phyloP scores from a whole-genome alignment of 2,888 invertebrate species.

The Hemithea aestivaria region DNA sequence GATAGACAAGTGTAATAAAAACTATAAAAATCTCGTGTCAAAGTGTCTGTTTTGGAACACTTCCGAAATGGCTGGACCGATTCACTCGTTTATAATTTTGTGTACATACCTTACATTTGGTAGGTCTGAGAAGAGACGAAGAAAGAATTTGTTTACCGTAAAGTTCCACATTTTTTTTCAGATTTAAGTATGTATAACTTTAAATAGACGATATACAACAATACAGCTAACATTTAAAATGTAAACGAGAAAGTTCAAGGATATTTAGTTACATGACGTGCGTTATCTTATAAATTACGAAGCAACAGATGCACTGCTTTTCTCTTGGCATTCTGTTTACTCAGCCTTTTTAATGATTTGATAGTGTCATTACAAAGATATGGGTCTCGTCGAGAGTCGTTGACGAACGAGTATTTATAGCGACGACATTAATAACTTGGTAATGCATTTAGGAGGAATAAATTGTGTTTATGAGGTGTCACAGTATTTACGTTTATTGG shows the following conservation, averaged over 20 bases:
- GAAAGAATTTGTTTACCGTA: no score
- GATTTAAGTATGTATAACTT: no score
- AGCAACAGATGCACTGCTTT: constrained; percentile 33
- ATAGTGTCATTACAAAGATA: constrained; percentile 38
- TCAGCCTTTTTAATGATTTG: constrained; percentile 41
- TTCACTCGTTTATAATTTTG: no score
- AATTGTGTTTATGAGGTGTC: constrained; percentile 50
- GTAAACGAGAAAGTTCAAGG: constrained; percentile 53
- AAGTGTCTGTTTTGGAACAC: no score
- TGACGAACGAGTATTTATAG: constrained; percentile 8
- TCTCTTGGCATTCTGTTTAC: constrained; percentile 40
- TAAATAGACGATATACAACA: no score
- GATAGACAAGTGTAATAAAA: no score
- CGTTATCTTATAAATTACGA: constrained; percentile 44
- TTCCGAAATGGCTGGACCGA: no score
- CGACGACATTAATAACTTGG: constrained; percentile 8
- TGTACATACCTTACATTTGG: no score
- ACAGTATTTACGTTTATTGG: constrained; percentile 43
- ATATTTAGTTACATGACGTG: constrained; percentile 57
- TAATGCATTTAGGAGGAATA: constrained; percentile 27
- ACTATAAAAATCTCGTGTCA: no score
- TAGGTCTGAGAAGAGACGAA: no score
- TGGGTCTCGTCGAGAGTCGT: constrained; percentile 8
- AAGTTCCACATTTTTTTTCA: no score
- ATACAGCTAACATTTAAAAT: no score